phyloP scores from a whole-genome alignment of 2,888 invertebrate genomes.

The Caenorhabditis sp. region DNA sequence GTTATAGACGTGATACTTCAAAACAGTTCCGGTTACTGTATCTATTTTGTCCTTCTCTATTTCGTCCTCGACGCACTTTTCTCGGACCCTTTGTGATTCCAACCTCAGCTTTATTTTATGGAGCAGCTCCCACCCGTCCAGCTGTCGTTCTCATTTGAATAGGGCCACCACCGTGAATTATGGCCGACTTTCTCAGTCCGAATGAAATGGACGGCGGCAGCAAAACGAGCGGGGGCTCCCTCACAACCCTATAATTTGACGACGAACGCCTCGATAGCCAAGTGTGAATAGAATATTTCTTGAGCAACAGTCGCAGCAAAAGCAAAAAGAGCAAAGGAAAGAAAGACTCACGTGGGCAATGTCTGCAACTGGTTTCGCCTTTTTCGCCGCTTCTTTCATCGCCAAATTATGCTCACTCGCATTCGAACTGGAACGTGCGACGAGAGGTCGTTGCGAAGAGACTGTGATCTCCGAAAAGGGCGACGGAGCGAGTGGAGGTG shows the following conservation, averaged over 20 bases:
- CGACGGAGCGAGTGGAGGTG: slow-evolving; percentile 25
- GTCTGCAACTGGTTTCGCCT: slow-evolving; percentile 43
- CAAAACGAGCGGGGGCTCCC: neutral
- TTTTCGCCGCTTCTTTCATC: slow-evolving; percentile 28
- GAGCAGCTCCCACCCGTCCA: neutral
- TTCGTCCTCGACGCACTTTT: neutral
- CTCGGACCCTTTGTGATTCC: neutral
- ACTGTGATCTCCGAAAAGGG: slow-evolving; percentile 52
- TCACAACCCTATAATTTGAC: slow-evolving; percentile 9
- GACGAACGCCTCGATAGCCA: slow-evolving; percentile 1
- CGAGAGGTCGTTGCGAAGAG: slow-evolving; percentile 31
- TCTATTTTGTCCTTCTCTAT: too few species aligned
- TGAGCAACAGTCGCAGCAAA: neutral
- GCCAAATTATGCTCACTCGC: slow-evolving; percentile 12
- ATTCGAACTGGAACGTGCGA: slow-evolving; percentile 11
- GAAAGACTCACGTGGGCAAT: slow-evolving; percentile 54
- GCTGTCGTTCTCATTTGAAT: slow-evolving; percentile 22
- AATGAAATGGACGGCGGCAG: neutral
- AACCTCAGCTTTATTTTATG: neutral
- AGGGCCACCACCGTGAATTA: slow-evolving; percentile 13
- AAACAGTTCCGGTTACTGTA: too few species aligned
- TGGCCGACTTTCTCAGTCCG: neutral
- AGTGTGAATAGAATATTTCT: neutral
- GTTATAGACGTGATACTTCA: too few species aligned
- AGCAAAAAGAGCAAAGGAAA: too few species aligned